Percentiles rank a stretch among this genome's conserved stretches.
These are phyloP conservation scores for Syrrhaptes paradoxus DNA, from an alignment of 2,113 vertebrate species.

Conservation along the genomic window DNA sequence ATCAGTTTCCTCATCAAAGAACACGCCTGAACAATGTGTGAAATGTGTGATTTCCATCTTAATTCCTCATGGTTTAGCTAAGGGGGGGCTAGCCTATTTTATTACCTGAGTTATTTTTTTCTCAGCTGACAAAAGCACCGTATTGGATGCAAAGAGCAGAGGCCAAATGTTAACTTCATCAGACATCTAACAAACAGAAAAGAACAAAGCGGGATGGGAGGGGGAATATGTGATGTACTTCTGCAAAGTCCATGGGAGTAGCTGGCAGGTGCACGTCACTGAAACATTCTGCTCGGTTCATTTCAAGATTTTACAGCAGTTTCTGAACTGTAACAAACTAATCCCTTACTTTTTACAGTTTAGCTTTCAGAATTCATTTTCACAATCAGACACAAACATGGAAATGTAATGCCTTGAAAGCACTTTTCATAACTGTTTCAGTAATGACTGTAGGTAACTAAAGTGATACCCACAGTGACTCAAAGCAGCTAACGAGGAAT, in stretches of 20 bases:
- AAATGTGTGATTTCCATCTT: neutral
- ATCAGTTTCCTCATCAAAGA: neutral
- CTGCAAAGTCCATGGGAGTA: neutral
- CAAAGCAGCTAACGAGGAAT: constrained; percentile 46
- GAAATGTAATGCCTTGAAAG: constrained; percentile 14
- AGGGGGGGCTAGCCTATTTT: neutral
- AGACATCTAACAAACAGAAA: neutral
- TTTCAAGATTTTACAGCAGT: neutral
- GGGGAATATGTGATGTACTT: neutral
- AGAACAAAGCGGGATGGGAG: neutral
- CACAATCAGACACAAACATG: neutral
- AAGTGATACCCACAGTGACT: constrained; percentile 29
- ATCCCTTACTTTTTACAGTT: neutral
- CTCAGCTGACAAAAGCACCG: neutral
- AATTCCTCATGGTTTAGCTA: neutral
- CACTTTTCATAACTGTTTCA: constrained; percentile 9
- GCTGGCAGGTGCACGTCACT: neutral
- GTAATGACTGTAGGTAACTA: constrained; percentile 40
- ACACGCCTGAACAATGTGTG: neutral
- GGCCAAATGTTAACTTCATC: neutral
- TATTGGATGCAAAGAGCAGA: neutral
- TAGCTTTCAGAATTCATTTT: constrained; percentile 20
- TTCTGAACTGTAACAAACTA: neutral
- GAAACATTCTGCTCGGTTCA: neutral
- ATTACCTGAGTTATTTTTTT: neutral